Percentiles rank a stretch among this genome's conserved stretches.
Conservation (phyloP, 2,888 invertebrate species). For the Ophraella communa region DNA sequence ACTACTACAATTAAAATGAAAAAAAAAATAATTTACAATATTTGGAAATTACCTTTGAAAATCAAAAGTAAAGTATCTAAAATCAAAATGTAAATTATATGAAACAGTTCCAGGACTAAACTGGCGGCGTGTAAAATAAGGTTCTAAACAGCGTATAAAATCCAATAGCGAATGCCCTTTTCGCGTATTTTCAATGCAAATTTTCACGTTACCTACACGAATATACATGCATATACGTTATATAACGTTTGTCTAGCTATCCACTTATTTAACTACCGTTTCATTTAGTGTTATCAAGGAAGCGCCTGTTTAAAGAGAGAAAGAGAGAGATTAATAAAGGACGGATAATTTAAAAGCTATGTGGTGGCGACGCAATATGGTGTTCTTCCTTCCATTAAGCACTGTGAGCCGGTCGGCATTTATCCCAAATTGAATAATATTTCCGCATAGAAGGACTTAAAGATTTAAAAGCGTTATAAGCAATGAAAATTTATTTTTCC, state of each 20-base stretch:
- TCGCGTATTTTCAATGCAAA: constrained; percentile 22
- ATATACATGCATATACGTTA: background rate
- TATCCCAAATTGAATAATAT: constrained; percentile 17
- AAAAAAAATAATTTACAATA: background rate
- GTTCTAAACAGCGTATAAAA: constrained; percentile 9
- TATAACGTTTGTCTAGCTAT: background rate
- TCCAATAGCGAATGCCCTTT: constrained; percentile 18
- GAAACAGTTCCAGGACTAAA: constrained; percentile 4
- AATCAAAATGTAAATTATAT: background rate
- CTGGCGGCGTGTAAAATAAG: background rate
- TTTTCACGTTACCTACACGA: background rate
- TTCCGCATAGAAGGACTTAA: background rate
- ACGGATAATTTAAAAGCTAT: constrained; percentile 5
- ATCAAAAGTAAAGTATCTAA: too few species aligned
- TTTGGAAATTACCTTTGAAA: too few species aligned
- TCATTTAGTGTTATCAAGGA: constrained; percentile 22
- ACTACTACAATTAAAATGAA: too few species aligned
- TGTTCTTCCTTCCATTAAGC: constrained; percentile 1
- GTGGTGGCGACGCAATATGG: constrained; percentile 7
- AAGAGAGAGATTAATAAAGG: background rate
- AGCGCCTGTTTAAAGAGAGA: constrained; percentile 1
- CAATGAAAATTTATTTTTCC: background rate
- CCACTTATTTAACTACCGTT: constrained; percentile 13
- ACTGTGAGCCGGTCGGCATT: background rate
- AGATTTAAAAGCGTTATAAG: background rate